Evolutionary conservation across 2,888 invertebrate genomes (phyloP).

Genomic region (Diadegma fenestrale): DNA sequence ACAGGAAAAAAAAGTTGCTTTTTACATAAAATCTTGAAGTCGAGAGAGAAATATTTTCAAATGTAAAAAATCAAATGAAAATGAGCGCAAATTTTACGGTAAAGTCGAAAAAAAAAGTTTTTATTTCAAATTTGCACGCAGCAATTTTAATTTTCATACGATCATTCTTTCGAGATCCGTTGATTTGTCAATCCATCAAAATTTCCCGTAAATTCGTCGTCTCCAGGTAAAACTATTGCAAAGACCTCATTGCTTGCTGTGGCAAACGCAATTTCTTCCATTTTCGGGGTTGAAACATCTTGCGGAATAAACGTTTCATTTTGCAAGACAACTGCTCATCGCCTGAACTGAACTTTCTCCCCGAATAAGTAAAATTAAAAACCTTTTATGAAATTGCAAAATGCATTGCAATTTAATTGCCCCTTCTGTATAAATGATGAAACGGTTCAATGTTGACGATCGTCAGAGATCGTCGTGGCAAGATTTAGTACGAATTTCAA

Average conservation of each 20-base stretch:
- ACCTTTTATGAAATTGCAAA: background rate
- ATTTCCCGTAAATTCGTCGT: background rate
- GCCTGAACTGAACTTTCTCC: slow-evolving; percentile 30
- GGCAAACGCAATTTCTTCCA: slow-evolving; percentile 11
- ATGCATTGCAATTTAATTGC: slow-evolving; percentile 1
- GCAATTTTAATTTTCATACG: background rate
- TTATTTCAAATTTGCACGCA: too few species aligned
- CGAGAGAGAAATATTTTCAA: background rate
- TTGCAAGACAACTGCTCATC: background rate
- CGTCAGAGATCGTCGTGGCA: background rate
- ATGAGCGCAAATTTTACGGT: too few species aligned
- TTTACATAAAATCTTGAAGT: background rate
- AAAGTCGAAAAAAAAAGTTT: too few species aligned
- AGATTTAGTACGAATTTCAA: background rate
- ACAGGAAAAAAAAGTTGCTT: background rate
- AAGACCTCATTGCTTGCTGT: background rate
- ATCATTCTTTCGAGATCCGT: background rate
- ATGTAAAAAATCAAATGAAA: too few species aligned
- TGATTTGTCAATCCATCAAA: background rate
- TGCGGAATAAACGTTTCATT: slow-evolving; percentile 9
- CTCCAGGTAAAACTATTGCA: background rate
- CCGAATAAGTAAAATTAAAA: slow-evolving; percentile 34
- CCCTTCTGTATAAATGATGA: background rate
- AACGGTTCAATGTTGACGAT: background rate
- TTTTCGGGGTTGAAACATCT: slow-evolving; percentile 1